Evolutionary conservation across 2,888 invertebrate species (phyloP).

Genomic region (Pocota personata): DNA sequence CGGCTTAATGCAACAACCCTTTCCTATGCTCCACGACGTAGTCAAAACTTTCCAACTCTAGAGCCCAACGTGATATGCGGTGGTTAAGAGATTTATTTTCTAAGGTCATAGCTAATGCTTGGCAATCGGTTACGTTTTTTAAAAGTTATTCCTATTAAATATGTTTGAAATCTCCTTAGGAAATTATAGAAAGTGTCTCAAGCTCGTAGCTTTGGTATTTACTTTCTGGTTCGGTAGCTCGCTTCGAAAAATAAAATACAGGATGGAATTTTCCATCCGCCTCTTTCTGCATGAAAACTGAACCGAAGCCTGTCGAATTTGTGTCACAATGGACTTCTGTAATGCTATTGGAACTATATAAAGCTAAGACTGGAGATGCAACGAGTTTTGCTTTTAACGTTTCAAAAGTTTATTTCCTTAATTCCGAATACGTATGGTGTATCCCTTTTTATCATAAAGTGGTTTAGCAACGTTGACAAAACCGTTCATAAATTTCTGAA

Average conservation of each 20-base stretch:
- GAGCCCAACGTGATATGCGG: conserved; percentile 11
- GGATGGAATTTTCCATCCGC: conserved; percentile 72
- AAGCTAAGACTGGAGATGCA: not conserved
- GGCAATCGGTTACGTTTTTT: not conserved
- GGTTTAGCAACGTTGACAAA: conserved; percentile 21
- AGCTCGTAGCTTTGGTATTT: conserved; percentile 53
- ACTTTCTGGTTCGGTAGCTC: conserved; percentile 15
- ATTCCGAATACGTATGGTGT: conserved; percentile 60
- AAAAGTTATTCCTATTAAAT: too few relatives aligned
- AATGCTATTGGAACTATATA: not conserved
- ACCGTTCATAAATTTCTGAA: not conserved
- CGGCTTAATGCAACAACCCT: not conserved
- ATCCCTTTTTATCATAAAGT: conserved; percentile 36
- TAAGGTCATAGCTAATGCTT: not conserved
- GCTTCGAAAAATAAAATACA: conserved; percentile 49
- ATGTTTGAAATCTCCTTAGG: too few relatives aligned
- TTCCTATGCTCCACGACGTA: not conserved
- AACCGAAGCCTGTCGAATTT: conserved; percentile 71
- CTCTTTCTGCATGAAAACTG: conserved; percentile 74
- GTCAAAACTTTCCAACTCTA: conserved; percentile 41
- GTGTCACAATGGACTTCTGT: conserved; percentile 54
- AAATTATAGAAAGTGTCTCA: not conserved
- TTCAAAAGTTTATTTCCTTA: conserved; percentile 74
- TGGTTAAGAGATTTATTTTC: not conserved
- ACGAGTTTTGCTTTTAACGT: conserved; percentile 26